A percentile compares a stretch with the other conserved stretches of the same genome.
Evolutionary conservation across 2,888 invertebrate genomes (phyloP).

Genomic region (Oscheius sp.): DNA sequence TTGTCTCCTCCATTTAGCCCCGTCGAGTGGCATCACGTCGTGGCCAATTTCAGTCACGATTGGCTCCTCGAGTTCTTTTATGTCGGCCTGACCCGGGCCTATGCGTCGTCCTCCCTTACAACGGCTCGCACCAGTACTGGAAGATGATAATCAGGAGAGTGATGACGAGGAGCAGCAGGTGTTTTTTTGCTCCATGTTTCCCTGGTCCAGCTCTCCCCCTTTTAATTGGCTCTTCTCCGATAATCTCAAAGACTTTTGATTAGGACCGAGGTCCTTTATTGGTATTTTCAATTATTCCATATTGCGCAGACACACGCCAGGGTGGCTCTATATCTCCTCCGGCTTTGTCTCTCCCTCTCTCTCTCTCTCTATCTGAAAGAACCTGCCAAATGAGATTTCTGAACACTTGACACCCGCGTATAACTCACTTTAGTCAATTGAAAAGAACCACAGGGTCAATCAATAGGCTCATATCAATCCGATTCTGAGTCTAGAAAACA

Average conservation of each 20-base stretch:
- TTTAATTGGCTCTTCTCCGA: conserved; percentile 7
- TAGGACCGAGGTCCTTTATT: conserved; percentile 1
- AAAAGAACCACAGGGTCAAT: too few relatives aligned
- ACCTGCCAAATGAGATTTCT: too few relatives aligned
- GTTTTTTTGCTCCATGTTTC: neutral
- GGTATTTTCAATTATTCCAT: conserved; percentile 29
- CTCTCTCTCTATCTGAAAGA: neutral
- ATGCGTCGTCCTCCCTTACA: conserved; percentile 49
- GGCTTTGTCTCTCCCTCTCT: neutral
- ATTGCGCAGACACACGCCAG: conserved; percentile 13
- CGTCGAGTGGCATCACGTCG: conserved; percentile 24
- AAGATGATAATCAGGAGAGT: conserved; percentile 45
- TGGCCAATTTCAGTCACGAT: conserved; percentile 41
- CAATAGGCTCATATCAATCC: too few relatives aligned
- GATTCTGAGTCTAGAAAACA: too few relatives aligned
- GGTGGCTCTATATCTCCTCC: neutral
- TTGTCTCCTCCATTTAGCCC: conserved; percentile 7
- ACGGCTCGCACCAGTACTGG: conserved; percentile 53
- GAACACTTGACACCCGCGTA: too few relatives aligned
- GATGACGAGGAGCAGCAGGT: conserved; percentile 29
- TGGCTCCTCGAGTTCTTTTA: conserved; percentile 28
- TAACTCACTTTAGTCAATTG: too few relatives aligned
- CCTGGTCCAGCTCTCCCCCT: neutral
- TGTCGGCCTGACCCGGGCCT: neutral
- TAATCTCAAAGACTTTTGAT: conserved; percentile 9